phyloP scores from a whole-genome alignment of 2,113 vertebrate genomes.

The Raja brachyura region DNA sequence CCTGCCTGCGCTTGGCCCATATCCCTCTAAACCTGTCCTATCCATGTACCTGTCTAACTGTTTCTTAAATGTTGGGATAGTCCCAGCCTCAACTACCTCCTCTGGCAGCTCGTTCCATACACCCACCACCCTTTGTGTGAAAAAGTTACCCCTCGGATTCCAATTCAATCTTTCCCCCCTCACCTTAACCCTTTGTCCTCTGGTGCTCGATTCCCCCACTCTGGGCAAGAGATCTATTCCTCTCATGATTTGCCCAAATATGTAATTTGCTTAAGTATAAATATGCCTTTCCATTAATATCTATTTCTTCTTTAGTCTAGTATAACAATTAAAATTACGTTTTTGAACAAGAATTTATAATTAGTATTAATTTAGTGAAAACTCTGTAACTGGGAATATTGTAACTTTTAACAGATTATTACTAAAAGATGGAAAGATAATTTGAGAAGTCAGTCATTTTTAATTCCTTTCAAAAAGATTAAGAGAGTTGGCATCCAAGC shows the following conservation, averaged over 20 bases:
- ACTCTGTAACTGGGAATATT: background rate
- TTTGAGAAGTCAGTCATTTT: background rate
- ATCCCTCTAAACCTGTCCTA: too few species aligned
- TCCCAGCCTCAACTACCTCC: too few species aligned
- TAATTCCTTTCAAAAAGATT: background rate
- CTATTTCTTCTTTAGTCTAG: background rate
- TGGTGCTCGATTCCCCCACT: too few species aligned
- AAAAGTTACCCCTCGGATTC: too few species aligned
- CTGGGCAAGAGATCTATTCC: too few species aligned
- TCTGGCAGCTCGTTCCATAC: too few species aligned
- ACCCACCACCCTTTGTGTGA: too few species aligned
- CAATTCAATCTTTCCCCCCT: too few species aligned
- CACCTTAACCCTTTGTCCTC: too few species aligned
- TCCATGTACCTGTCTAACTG: too few species aligned
- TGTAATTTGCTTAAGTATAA: background rate
- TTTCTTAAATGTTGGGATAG: too few species aligned
- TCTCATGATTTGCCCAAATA: background rate
- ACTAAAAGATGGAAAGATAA: background rate
- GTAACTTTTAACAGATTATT: background rate
- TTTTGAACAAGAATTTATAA: background rate
- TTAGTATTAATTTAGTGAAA: background rate
- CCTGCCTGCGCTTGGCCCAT: too few species aligned
- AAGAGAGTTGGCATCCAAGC: background rate
- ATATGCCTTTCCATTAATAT: background rate
- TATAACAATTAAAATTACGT: background rate